These are phyloP conservation scores for Phthorimaea operculella DNA, from an alignment of 1,140 invertebrate species.

Conservation along the genomic window DNA sequence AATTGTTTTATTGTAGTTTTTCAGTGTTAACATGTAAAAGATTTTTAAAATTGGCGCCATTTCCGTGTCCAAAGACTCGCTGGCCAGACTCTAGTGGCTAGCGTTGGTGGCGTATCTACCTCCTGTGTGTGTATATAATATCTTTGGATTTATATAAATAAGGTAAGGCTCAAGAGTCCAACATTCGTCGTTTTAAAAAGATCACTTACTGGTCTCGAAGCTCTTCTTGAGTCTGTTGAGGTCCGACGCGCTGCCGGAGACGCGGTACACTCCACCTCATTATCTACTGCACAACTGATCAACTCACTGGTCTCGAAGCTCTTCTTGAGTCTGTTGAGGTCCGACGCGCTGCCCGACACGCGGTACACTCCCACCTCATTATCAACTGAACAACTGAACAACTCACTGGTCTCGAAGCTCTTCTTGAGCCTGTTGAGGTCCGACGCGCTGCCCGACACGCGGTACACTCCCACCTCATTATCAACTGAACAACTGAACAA, in stretches of 20 bases:
- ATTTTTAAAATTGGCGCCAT: no score
- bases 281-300: no score
- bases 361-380: conserved; percentile 97
- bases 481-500: conserved; percentile 69
- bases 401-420: conserved; percentile 93
- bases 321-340: conserved; percentile 91
- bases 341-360: conserved; percentile 95
- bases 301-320: conserved; percentile 94
- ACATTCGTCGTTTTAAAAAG: no score
- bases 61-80: no score
- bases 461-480: conserved; percentile 88
- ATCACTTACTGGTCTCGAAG: conserved; percentile 94
- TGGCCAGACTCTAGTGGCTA: no score
- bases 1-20: no score
- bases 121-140: no score
- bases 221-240: conserved; percentile 91
- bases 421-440: conserved; percentile 92
- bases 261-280: conserved; percentile 97
- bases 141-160: no score
- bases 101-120: no score
- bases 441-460: conserved; percentile 92
- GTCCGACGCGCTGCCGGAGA: conserved; percentile 95
- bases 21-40: no score
- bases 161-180: no score
- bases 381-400: no score